Evolutionary conservation across 2,888 invertebrate genomes (phyloP), one percentile per base, ranked within the genome.

Genomic region (Archips xylosteana): DNA sequence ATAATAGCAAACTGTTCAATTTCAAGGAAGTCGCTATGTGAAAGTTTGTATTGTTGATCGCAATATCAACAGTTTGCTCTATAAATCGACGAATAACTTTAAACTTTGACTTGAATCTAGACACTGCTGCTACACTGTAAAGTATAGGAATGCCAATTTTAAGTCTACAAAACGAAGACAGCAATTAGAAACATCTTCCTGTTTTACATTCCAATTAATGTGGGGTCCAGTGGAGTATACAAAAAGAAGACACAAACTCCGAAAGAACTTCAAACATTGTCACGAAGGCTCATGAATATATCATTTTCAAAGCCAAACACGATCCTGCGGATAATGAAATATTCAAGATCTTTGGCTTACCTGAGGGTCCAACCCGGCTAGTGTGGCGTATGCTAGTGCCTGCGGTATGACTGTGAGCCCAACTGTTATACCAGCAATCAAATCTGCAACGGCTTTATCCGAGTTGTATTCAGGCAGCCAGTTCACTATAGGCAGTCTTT

Each of bases 321-420:
- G 23, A 59, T 59, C 64, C 36, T 32, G 57, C 54, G 42, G 34
- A 60, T 34, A 64, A n/a, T 71, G 59, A 65, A 71, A 64, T 66
- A 67, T 66, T 47, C 61, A 49, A 15, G 39, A 57, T 57, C 63
- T 57, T 63, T 62, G 57, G 47, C 39, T 64, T 94, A 97, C 97
- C 95, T 97, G 97, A 47, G 98, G 97, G 85, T 97, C 96, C 69
- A 99, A 92, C 62, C 98, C 98, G 39, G 98, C 99, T 73, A 99
- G 92, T 13, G 97, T 97, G 6, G 99, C 98, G 87, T 99, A 98
- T 0, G 99, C 99, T 78, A 99, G 91, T 10, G 98, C 98, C 87
- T 99, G 99, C 0, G 99, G 99, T 94, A 99, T 97, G 59, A 98
- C 98, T 0, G 98, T 99, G 36, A 99, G 95, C 0, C 98, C 99